Conservation (phyloP, 2,113 vertebrate genomes). For the Pampusana beccarii region DNA sequence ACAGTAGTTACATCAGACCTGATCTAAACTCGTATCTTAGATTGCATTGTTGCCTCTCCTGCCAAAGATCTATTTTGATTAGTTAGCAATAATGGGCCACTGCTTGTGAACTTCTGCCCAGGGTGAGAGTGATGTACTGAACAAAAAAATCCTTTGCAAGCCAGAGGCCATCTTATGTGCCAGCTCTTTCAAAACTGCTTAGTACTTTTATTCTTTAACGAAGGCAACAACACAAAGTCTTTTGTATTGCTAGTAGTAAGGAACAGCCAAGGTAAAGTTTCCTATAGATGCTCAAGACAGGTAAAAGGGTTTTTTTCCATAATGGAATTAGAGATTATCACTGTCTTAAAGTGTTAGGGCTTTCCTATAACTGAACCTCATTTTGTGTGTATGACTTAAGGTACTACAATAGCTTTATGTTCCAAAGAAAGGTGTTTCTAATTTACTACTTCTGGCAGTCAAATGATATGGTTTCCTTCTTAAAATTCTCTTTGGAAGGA, state of each 20-base stretch:
- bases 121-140: accelerated
- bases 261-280: neutral
- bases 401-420: neutral
- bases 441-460: neutral
- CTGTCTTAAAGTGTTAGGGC: neutral
- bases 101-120: neutral
- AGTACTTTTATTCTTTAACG: neutral
- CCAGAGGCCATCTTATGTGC: neutral
- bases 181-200: neutral
- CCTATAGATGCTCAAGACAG: neutral
- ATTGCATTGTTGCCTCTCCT: neutral
- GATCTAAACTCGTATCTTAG: neutral
- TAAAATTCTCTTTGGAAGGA: neutral
- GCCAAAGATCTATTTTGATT: neutral
- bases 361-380: neutral
- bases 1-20: neutral
- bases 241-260: neutral
- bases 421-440: neutral
- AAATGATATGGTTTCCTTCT: neutral
- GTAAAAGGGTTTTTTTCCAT: neutral
- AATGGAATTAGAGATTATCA: neutral
- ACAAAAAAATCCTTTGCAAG: neutral
- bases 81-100: neutral
- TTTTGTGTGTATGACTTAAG: neutral
- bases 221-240: neutral